Percentiles rank a stretch among this genome's conserved stretches.
These are phyloP conservation scores for Cettia cetti DNA, from an alignment of 2,113 vertebrate genomes.

Conservation along the genomic window DNA sequence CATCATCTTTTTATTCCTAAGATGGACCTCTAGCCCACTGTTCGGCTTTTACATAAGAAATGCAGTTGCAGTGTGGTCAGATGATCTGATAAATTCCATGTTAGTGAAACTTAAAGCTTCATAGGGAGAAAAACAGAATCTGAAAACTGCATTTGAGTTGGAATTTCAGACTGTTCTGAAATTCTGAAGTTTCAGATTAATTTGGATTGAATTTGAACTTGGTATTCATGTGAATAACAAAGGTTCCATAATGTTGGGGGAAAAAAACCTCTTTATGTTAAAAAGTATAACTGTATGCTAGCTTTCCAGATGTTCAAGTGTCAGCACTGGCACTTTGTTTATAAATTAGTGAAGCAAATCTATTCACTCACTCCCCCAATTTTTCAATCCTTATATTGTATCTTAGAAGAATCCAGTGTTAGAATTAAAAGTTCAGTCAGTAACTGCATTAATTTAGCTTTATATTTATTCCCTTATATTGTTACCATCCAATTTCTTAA, in stretches of 20 bases:
- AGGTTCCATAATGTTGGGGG: not conserved
- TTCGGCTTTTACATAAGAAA: not conserved
- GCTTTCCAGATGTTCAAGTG: not conserved
- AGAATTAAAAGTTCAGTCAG: not conserved
- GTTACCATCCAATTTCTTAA: not conserved
- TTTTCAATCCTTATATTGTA: not conserved
- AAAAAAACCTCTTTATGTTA: not conserved
- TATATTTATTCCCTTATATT: not conserved
- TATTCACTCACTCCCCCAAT: fast-evolving
- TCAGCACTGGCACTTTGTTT: not conserved
- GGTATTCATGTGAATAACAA: not conserved
- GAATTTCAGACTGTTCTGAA: not conserved
- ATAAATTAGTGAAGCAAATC: not conserved
- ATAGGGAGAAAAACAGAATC: not conserved
- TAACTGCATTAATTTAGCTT: not conserved
- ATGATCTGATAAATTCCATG: not conserved
- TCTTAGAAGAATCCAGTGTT: not conserved
- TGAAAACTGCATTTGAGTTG: not conserved
- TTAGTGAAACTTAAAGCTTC: not conserved
- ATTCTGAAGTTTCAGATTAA: not conserved
- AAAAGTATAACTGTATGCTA: not conserved
- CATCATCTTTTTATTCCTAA: not conserved
- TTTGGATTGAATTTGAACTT: not conserved
- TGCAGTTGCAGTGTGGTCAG: not conserved
- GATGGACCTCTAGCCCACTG: not conserved